Conservation (phyloP, 2,888 invertebrate species). For the Melinaea marsaeus region DNA sequence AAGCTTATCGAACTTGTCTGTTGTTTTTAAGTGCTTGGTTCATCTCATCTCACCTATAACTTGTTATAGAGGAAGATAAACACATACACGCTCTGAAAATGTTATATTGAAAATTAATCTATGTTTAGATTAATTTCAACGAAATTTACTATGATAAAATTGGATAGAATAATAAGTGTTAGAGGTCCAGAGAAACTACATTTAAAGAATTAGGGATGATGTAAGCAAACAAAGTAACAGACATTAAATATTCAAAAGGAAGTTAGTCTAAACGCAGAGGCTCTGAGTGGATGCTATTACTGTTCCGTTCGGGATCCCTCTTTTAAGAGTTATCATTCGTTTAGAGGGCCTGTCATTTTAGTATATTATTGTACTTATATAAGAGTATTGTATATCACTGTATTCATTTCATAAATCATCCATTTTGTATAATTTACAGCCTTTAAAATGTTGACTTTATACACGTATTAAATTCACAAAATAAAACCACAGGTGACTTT, state of each 20-base stretch:
- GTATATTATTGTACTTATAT: background rate
- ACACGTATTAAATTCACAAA: background rate
- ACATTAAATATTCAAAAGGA: slow-evolving; percentile 59
- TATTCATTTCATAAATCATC: background rate
- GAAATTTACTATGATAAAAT: too few relatives aligned
- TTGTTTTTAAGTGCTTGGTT: background rate
- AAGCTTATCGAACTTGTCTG: background rate
- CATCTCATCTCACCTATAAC: background rate
- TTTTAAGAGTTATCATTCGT: slow-evolving; percentile 52
- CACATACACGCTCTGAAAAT: background rate
- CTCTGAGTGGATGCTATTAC: slow-evolving; percentile 51
- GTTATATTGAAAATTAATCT: too few relatives aligned
- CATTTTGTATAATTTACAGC: background rate
- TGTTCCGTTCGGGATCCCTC: slow-evolving; percentile 39
- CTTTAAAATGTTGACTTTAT: background rate
- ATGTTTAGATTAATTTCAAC: too few relatives aligned
- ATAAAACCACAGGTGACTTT: slow-evolving; percentile 2
- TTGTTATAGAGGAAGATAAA: background rate
- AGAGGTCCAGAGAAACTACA: slow-evolving; percentile 2
- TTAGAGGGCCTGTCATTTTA: slow-evolving; percentile 50
- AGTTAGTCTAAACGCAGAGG: slow-evolving; percentile 50
- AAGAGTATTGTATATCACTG: background rate
- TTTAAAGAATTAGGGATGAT: slow-evolving; percentile 26
- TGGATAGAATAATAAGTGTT: slow-evolving; percentile 14
- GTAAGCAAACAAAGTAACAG: slow-evolving; percentile 44